A percentile compares a stretch with the other conserved stretches of the same genome.
These are phyloP conservation scores for Palythoa heliodiscus DNA, from an alignment of 92 coral and sea anemone species.

Conservation along the genomic window DNA sequence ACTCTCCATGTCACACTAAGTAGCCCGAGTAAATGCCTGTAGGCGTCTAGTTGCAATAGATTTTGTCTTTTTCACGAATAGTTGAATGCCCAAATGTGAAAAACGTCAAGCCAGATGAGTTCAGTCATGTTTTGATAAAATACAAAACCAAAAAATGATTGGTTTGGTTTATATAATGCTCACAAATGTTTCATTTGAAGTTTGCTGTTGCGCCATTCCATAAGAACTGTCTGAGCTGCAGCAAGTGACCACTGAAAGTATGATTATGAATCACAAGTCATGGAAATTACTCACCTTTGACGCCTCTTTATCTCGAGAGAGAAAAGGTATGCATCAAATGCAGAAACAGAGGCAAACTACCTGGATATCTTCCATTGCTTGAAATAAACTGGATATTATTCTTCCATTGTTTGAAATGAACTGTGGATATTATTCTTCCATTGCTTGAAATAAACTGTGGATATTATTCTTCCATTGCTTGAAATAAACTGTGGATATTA, in stretches of 20 bases:
- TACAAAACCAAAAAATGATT: not conserved
- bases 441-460: too few relatives aligned
- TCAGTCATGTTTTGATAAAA: conserved; percentile 11
- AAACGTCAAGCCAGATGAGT: not conserved
- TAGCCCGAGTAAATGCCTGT: too few relatives aligned
- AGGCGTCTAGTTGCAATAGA: too few relatives aligned
- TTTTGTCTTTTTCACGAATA: not conserved
- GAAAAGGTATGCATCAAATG: conserved; percentile 4
- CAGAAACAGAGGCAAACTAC: not conserved
- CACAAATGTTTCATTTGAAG: not conserved
- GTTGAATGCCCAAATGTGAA: not conserved
- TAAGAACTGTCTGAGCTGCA: conserved; percentile 13
- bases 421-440: too few relatives aligned
- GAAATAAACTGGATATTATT: too few relatives aligned
- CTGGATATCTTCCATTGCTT: too few relatives aligned
- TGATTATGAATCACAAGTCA: not conserved
- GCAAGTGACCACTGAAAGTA: not conserved
- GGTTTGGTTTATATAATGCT: not conserved
- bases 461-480: too few relatives aligned
- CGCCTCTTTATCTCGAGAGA: conserved; percentile 17
- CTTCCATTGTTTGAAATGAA: too few relatives aligned
- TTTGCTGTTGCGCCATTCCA: not conserved
- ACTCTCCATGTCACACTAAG: too few relatives aligned
- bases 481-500: too few relatives aligned
- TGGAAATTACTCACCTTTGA: conserved; percentile 12